Base-by-base conservation (phyloP, 35 echinoderm and acorn worm species). In the Amphiura filiformis region DNA sequence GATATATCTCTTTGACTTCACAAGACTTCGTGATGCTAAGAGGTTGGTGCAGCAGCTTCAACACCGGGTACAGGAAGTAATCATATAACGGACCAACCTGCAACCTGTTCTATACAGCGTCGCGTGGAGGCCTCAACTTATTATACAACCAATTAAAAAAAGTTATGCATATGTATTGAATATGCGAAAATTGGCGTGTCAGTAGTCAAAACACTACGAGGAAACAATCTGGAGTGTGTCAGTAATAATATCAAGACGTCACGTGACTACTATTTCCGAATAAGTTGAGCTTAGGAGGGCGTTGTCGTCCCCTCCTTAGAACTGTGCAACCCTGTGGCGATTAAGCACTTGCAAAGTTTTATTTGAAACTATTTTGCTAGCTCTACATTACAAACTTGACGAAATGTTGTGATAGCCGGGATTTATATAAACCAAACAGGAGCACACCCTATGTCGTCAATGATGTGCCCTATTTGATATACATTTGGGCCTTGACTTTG, bases 261-360 rank as follows among this genome's bases (percentile, higher is more conserved):
- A 70, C 61, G 28, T n/a, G n/a, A n/a, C n/a, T n/a, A n/a, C n/a
- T n/a, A n/a, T 70, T 70, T 70, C 61, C 61, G 61, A 70, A 70
- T n/a, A 70, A 70, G 61, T 70, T 70, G 61, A 70, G 61, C 61
- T 70, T 70, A 70, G 17, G 61, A 70, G 61, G 61, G 61, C 61
- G 61, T 70, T 70, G 61, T 70, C 61, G 61, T 70, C 61, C 61
- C 61, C 61, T 70, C 61, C 61, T 70, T 70, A 70, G 61, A 70
- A 70, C 61, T 70, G 61, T 70, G 26, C 61, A 70, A 70, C 61
- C 61, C 61, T n/a, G 61, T 30, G 61, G 61, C 61, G 61, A 5
- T 70, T 70, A n/a, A 70, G 26, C 61, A 70, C 44, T 47, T 47
- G 26, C 4, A n/a, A 70, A 3, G 15, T 15, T 70, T 70, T 70